These are phyloP conservation scores for Rhagophthalmus giganteus DNA, from an alignment of 2,888 invertebrate species.

Conservation along the genomic window DNA sequence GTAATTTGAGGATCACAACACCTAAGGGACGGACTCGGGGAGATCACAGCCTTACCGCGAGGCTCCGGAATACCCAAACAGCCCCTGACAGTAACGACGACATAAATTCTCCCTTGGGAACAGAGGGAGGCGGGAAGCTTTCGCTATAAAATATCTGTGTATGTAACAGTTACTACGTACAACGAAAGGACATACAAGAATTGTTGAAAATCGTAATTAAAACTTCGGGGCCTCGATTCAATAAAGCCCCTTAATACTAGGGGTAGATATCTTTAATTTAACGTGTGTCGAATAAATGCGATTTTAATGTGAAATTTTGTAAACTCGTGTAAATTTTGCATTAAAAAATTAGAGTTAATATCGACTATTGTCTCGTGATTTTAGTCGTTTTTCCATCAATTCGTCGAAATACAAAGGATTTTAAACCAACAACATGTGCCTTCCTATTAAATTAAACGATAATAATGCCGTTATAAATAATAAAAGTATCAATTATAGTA, in stretches of 20 bases:
- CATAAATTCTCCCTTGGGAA: constrained; percentile 54
- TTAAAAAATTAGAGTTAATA: too few species aligned
- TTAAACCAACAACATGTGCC: too few species aligned
- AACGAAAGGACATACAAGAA: constrained; percentile 1
- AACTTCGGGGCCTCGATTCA: too few species aligned
- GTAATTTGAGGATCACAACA: constrained; percentile 56
- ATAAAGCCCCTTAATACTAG: too few species aligned
- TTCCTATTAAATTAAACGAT: not conserved
- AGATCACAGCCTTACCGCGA: constrained; percentile 40
- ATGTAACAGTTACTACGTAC: constrained; percentile 13
- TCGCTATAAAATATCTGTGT: constrained; percentile 28
- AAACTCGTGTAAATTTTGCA: too few species aligned
- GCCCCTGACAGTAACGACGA: constrained; percentile 55
- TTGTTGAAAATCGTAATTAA: constrained; percentile 5
- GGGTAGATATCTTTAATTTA: too few species aligned
- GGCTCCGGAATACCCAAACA: constrained; percentile 50
- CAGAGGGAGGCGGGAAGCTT: constrained; percentile 18
- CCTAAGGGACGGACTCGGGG: constrained; percentile 49
- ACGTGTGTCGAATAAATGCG: too few species aligned
- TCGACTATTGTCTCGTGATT: too few species aligned
- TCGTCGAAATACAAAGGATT: too few species aligned
- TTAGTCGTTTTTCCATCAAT: too few species aligned
- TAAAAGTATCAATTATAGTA: constrained; percentile 14
- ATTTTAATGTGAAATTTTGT: too few species aligned
- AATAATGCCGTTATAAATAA: constrained; percentile 10